Percentiles rank a stretch among this genome's conserved stretches.
phyloP scores from a whole-genome alignment of 2,113 vertebrate species.

The Otis tarda region DNA sequence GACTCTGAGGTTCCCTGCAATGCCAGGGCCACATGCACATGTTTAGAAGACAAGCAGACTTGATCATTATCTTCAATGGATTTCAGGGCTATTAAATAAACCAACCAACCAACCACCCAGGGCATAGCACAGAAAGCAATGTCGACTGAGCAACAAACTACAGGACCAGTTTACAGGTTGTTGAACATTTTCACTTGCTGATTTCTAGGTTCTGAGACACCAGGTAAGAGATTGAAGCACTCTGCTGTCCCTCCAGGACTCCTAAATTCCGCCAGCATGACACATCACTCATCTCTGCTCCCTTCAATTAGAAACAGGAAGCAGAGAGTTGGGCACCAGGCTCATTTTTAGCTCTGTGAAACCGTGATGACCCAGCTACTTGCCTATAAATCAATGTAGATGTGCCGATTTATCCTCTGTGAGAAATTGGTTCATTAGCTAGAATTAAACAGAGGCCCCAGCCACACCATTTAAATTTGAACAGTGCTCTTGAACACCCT shows the following conservation, averaged over 20 bases:
- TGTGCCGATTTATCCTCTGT: slow-evolving; percentile 10
- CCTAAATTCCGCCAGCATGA: not conserved
- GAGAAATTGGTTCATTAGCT: slow-evolving; percentile 27
- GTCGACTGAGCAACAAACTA: not conserved
- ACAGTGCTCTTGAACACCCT: slow-evolving; percentile 37
- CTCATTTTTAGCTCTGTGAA: slow-evolving; percentile 5
- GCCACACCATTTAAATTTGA: slow-evolving; percentile 10
- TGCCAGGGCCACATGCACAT: accelerated
- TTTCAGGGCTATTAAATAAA: not conserved
- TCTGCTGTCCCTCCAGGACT: not conserved
- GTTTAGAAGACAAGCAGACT: not conserved
- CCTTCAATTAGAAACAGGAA: slow-evolving; percentile 1
- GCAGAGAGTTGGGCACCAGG: not conserved
- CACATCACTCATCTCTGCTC: not conserved
- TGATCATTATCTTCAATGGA: not conserved
- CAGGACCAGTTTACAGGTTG: not conserved
- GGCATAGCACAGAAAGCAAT: not conserved
- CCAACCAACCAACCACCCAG: not conserved
- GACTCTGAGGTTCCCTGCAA: not conserved
- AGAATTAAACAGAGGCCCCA: slow-evolving; percentile 28
- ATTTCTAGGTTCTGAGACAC: not conserved
- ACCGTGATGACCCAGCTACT: not conserved
- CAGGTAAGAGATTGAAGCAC: not conserved
- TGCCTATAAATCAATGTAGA: slow-evolving; percentile 40
- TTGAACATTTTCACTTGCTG: not conserved